Evolutionary conservation across 2,888 invertebrate species (phyloP), one percentile per base, ranked within the genome.

Genomic region (Lasioglossum vierecki): DNA sequence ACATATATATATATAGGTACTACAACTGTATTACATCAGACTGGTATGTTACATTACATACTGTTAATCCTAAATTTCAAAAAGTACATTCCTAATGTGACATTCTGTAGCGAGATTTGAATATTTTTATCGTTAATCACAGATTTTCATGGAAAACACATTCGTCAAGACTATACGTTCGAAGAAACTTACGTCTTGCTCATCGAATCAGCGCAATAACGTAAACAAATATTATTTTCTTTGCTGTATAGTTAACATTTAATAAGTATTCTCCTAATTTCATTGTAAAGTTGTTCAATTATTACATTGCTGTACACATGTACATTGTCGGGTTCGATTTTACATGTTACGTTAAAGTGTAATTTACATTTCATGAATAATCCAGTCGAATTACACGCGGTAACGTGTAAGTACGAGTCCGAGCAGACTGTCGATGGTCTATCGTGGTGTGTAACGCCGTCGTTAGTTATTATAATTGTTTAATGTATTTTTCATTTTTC

Each of bases 401-500:
- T 22, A 81, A 86, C 49, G 73, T 75, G 80, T 82, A 83, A 78
- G 78, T 84, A 80, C 68, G 53, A 81, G 49, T 71, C 75, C 41
- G 57, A 74, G 11, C 66, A 22, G 72, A 57, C 30, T 26, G 30
- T 63, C 79, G 26, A 22, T 30, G 53, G 63, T 39, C 30, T 46
- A 35, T 63, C 44, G 9, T 66, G 63, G 63, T 15, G 30, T 75
- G 26, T 49, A 68, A 6, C 18, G 2, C 15, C 13, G 39, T 26
- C 0, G 13, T 63, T 35, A 13, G 18, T 63, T 44, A 44, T 73
- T 18, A 26, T 66, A 5, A 5, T 74, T 78, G n/a, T 79, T 83
- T 46, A 79, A 22, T 68, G 11, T 22, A 30, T 26, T 57, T 87
- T 91, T 91, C 87, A 88, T 81, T 72, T 57, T 92, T 93, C 94